phyloP scores from a whole-genome alignment of 1,140 invertebrate genomes.

The Brachionus paranguensis region DNA sequence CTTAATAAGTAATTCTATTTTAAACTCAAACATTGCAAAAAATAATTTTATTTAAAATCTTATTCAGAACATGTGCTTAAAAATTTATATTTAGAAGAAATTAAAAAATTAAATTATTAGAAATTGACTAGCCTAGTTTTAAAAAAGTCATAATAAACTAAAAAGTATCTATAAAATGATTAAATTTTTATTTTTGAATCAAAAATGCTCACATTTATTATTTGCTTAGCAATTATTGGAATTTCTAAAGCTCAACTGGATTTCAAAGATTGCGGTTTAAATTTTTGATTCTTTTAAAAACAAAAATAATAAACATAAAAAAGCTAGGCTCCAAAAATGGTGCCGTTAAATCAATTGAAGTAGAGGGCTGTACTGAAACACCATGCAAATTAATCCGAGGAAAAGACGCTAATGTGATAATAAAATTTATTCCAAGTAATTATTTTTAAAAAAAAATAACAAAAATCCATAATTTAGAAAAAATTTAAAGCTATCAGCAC shows the following conservation, averaged over 20 bases:
- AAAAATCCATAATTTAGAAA: not conserved
- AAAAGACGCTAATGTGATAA: not conserved
- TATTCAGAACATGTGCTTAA: too few species aligned
- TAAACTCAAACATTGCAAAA: too few species aligned
- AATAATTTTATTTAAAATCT: too few species aligned
- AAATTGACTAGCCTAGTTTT: not conserved
- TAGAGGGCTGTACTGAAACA: not conserved
- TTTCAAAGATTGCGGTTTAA: not conserved
- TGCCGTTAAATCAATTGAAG: not conserved
- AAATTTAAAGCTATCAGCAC: not conserved
- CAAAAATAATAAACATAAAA: not conserved
- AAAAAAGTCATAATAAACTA: not conserved
- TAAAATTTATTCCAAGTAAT: not conserved
- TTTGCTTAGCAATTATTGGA: not conserved
- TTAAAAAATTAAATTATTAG: not conserved
- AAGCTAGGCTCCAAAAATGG: not conserved
- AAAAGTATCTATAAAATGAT: not conserved
- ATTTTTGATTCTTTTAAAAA: too few species aligned
- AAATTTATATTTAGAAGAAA: not conserved
- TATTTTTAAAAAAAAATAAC: not conserved
- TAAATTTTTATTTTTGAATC: not conserved
- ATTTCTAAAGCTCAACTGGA: not conserved
- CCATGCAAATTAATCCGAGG: slow-evolving; percentile 7
- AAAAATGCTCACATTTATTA: not conserved
- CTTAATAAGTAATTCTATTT: too few species aligned